phyloP scores from a whole-genome alignment of 2,797 vertebrate genomes.

The Saxicola maurus region DNA sequence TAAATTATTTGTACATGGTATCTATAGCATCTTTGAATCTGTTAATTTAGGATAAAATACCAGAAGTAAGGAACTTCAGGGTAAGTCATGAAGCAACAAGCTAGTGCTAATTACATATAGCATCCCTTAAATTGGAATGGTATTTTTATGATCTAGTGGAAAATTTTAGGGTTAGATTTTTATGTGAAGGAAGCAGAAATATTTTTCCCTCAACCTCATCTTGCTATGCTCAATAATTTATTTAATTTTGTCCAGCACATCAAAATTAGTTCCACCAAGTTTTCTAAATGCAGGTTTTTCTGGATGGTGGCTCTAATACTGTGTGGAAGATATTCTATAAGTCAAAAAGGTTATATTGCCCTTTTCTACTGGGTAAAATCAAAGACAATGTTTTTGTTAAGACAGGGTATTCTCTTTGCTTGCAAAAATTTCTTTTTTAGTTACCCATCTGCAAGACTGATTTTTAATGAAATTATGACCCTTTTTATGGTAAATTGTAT shows the following conservation, averaged over 20 bases:
- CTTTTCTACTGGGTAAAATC: neutral
- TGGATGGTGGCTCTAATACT: neutral
- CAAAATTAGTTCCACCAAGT: neutral
- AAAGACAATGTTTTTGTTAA: neutral
- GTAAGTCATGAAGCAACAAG: neutral
- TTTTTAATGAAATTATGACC: neutral
- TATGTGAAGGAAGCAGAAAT: neutral
- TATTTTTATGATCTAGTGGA: neutral
- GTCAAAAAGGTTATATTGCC: neutral
- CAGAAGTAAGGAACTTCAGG: neutral
- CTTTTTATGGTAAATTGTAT: neutral
- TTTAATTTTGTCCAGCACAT: neutral
- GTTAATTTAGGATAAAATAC: neutral
- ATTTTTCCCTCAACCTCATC: neutral
- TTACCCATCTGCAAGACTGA: neutral
- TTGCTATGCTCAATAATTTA: neutral
- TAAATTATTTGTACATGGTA: neutral
- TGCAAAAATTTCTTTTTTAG: neutral
- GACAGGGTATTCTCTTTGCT: neutral
- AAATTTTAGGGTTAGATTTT: neutral
- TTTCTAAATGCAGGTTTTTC: neutral
- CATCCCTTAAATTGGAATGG: rapidly evolving
- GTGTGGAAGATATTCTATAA: neutral
- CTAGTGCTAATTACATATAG: neutral
- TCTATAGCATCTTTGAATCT: neutral